phyloP scores from a whole-genome alignment of 2,113 vertebrate genomes.

The Bos indicus region DNA sequence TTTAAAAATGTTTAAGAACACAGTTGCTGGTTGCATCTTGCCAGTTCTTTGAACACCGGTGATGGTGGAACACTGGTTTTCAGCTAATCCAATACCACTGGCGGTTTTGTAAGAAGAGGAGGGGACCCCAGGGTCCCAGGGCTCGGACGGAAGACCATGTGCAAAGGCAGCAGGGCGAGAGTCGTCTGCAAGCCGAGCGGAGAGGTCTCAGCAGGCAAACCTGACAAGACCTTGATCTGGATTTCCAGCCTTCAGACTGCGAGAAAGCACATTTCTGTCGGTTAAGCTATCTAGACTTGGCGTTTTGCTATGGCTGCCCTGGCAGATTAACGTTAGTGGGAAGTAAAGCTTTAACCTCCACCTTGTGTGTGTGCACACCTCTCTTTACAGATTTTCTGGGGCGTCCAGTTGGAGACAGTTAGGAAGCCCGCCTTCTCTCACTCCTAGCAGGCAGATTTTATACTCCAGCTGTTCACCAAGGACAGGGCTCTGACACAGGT shows the following conservation, averaged over 20 bases:
- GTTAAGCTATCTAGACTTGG: neutral
- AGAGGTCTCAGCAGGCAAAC: neutral
- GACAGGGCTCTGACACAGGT: neutral
- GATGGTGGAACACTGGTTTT: neutral
- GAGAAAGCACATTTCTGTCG: neutral
- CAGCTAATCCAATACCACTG: neutral
- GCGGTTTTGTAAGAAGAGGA: neutral
- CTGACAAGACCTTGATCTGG: neutral
- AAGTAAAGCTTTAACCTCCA: too few species aligned
- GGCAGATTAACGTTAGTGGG: neutral
- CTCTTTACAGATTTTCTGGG: too few species aligned
- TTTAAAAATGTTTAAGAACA: neutral
- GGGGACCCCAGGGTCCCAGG: neutral
- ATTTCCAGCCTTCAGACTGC: neutral
- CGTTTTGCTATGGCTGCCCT: neutral
- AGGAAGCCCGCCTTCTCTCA: neutral
- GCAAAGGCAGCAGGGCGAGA: neutral
- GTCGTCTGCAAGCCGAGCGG: neutral
- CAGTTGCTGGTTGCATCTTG: neutral
- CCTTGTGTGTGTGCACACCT: too few species aligned
- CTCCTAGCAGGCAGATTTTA: neutral
- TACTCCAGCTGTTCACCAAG: neutral
- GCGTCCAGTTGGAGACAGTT: neutral
- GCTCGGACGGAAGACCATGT: neutral
- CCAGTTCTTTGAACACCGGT: neutral